These are phyloP conservation scores for Pachypsylla venusta DNA, from an alignment of 1,140 invertebrate species.

Conservation along the genomic window DNA sequence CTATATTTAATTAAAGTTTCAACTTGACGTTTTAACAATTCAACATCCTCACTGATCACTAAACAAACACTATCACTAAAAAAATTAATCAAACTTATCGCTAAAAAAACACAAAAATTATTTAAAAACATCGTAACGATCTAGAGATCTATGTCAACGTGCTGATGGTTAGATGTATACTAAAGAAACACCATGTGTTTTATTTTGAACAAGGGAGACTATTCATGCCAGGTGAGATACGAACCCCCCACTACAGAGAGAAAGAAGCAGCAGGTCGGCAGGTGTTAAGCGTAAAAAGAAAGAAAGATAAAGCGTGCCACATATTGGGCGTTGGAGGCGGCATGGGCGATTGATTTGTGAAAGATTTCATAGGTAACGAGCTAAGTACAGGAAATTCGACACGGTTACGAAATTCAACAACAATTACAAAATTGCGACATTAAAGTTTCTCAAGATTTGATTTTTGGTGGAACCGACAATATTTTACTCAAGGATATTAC, in stretches of 20 bases:
- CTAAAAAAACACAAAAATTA: background rate
- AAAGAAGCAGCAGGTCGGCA: background rate
- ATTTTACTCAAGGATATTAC: too few species aligned
- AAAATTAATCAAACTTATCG: background rate
- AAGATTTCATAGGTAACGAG: too few species aligned
- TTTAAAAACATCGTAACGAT: background rate
- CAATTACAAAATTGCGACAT: too few species aligned
- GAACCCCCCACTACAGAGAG: background rate
- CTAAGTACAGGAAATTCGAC: too few species aligned
- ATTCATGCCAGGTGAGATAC: background rate
- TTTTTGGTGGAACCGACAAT: too few species aligned
- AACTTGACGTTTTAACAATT: background rate
- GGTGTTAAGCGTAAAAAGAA: background rate
- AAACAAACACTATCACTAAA: background rate
- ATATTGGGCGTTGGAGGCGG: background rate
- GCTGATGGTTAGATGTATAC: conserved; percentile 3
- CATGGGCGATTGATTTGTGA: too few species aligned
- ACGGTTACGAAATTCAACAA: too few species aligned
- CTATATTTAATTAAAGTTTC: background rate
- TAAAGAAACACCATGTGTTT: background rate
- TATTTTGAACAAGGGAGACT: background rate
- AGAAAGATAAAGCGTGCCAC: conserved; percentile 3
- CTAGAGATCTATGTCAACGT: too few species aligned
- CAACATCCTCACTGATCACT: background rate
- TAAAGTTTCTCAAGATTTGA: too few species aligned